Evolutionary conservation across 2,113 vertebrate species (phyloP), one percentile per base, ranked within the genome.

Genomic region (Dermatemys mawii): DNA sequence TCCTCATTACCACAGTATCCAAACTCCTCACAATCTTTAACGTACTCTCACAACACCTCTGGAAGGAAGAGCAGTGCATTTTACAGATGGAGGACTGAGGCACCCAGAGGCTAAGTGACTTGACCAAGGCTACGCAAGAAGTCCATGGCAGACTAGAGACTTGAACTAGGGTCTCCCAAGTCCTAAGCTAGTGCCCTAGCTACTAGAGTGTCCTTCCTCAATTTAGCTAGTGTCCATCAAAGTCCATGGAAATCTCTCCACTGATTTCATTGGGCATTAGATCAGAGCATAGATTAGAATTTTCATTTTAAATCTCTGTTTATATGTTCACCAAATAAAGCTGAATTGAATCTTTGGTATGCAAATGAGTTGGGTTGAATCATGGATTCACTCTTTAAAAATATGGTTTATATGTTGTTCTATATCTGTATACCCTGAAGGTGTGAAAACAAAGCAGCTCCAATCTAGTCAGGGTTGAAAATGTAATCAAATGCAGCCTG

Each of bases 401-500:
- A 51, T 67, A 35, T 16, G 73, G 32, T 29, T 49, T 80, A n/a
- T 87, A 75, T 32, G 86, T 41, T 12, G 21, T 24, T 73, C 70
- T 73, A 0, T 63, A n/a, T 87, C 84, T 81, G 51, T 44, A 91
- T 38, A 89, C 79, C 24, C 70, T 63, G 55, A 94, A 93, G 92
- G 82, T 11, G 2, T 2, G 49, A 2, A 0, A 49, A 92, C 88
- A 85, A 80, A 5, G 19, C 16, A 75, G 48, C 2, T 78, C 73
- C 12, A 80, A 78, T 81, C 80, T 80, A 89, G 57, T 21, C 51
- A 63, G 60, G 32, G 60, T 32, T 21, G 35, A n/a, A 67, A 38
- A 81, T 94, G 93, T 86, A 84, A 92, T 96, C 83, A 94, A 78
- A 90, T 92, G 78, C 46, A 86, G 87, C 81, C 93, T 90, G 80